These are phyloP conservation scores for Platorchestia sp. DNA, from an alignment of 1,140 invertebrate genomes.

Conservation along the genomic window DNA sequence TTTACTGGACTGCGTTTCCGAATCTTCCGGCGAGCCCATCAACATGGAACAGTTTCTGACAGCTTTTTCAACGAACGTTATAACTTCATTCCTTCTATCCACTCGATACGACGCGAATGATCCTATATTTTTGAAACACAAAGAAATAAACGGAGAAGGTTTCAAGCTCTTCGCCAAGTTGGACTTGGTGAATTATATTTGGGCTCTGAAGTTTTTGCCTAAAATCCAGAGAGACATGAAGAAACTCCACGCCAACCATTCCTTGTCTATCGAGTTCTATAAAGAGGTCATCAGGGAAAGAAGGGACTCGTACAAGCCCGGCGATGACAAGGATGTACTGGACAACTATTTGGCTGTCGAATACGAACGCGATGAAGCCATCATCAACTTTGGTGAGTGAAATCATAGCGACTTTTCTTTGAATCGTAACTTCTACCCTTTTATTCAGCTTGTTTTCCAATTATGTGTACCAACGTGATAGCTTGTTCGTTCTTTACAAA, in stretches of 20 bases:
- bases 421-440: neutral
- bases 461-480: neutral
- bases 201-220: slow-evolving; percentile 33
- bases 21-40: neutral
- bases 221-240: slow-evolving; percentile 20
- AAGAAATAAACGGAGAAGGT: slow-evolving; percentile 44
- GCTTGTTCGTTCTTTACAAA: neutral
- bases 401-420: neutral
- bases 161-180: slow-evolving; percentile 38
- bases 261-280: slow-evolving; percentile 14
- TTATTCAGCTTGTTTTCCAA: neutral
- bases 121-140: slow-evolving; percentile 44
- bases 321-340: slow-evolving; percentile 27
- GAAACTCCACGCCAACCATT: slow-evolving; percentile 2
- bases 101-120: slow-evolving; percentile 1
- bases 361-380: slow-evolving; percentile 1
- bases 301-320: slow-evolving; percentile 1
- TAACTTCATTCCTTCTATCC: slow-evolving; percentile 25
- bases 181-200: slow-evolving; percentile 45
- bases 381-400: slow-evolving; percentile 32
- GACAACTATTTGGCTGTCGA: slow-evolving; percentile 38
- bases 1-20: neutral
- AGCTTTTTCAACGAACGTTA: slow-evolving; percentile 14
- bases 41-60: slow-evolving; percentile 39
- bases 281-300: neutral